Evolutionary conservation across 2,113 vertebrate genomes (phyloP).

Genomic region (Anthoscopus minutus): DNA sequence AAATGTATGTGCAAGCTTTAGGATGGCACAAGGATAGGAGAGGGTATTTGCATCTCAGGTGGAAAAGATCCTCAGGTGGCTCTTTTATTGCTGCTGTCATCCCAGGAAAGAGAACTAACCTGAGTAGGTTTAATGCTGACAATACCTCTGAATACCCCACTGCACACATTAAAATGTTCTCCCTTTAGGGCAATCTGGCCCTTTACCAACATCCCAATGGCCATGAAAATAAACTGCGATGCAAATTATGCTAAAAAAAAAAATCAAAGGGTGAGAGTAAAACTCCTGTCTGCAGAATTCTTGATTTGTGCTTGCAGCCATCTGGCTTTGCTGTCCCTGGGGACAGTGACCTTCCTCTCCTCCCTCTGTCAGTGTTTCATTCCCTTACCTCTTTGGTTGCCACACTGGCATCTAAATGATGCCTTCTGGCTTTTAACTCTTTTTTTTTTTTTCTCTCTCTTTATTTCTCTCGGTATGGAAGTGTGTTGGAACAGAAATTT

Average conservation of each 20-base stretch:
- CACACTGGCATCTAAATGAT: neutral
- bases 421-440: neutral
- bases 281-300: neutral
- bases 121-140: neutral
- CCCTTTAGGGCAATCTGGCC: neutral
- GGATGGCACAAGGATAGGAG: neutral
- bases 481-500: neutral
- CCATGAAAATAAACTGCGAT: neutral
- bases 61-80: neutral
- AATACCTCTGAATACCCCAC: neutral
- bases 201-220: neutral
- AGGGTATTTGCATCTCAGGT: neutral
- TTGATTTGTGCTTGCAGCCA: neutral
- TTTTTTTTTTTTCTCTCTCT: neutral
- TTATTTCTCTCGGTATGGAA: neutral
- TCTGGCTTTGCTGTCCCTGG: neutral
- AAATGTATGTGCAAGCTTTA: neutral
- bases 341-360: neutral
- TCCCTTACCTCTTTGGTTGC: neutral
- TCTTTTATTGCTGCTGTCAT: neutral
- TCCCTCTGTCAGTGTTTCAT: neutral
- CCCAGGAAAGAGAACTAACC: neutral
- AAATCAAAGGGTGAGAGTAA: neutral
- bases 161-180: neutral
- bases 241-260: neutral